Evolutionary conservation across 2,797 vertebrate species (phyloP).

Genomic region (Acrossocheilus wenchowensis): DNA sequence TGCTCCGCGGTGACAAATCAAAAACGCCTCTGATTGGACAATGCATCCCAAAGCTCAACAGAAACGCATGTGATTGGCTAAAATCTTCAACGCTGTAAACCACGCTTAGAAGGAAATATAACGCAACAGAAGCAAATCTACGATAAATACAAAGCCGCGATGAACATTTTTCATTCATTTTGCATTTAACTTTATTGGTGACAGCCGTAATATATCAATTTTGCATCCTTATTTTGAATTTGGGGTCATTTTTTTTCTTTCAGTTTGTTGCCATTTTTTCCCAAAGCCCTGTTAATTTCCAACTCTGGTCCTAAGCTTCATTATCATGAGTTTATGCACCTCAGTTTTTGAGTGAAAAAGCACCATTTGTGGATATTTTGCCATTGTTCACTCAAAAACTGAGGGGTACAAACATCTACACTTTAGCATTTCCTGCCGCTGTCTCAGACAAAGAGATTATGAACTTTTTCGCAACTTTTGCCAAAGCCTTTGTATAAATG

Average conservation of each 20-base stretch:
- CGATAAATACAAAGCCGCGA: neutral
- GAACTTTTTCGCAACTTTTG: slow-evolving; percentile 41
- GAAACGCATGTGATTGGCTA: no score
- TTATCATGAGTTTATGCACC: neutral
- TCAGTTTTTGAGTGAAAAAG: neutral
- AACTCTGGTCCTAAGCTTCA: neutral
- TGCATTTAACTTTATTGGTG: neutral
- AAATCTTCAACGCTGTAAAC: no score
- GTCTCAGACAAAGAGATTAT: slow-evolving; percentile 40
- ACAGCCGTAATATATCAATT: no score
- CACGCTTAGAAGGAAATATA: neutral
- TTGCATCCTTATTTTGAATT: neutral
- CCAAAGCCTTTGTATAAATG: neutral
- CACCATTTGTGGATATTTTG: neutral
- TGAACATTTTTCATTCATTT: neutral
- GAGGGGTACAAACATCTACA: slow-evolving; percentile 53
- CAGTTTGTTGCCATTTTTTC: no score
- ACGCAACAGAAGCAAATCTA: neutral
- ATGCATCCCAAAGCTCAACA: no score
- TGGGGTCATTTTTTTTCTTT: neutral
- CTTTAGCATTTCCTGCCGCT: slow-evolving; percentile 62
- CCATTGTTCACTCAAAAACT: neutral
- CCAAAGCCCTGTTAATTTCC: no score
- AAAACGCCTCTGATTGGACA: no score
- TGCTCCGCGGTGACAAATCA: no score